Evolutionary conservation across 2,888 invertebrate species (phyloP), one percentile per base, ranked within the genome.

Genomic region (Cerastoderma edule): DNA sequence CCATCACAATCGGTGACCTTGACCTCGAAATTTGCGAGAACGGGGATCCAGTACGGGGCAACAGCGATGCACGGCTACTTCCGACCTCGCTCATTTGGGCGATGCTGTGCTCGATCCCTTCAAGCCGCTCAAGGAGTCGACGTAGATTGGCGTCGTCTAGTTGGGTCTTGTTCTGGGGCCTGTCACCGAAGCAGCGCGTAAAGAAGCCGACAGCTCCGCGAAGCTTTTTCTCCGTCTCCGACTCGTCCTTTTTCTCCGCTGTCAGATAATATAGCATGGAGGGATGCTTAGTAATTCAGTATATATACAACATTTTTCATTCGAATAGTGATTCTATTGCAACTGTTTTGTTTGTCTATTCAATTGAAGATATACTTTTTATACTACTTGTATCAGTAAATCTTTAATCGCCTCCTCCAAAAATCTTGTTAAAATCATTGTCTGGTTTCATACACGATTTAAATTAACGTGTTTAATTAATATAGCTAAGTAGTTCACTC

Each of bases 81-180:
- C 75, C 77, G 3, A 56, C 22, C 1, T 33, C 64, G 30, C 80
- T 83, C 30, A 83, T 1, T n/a, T 78, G 75, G 8, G 56, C 56
- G n/a, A 78, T 22, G 54, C 67, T 80, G 22, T 74, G 67, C 35
- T 73, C 77, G 3, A 72, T 84, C 77, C 80, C 83, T 8, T 87
- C 84, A 8, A 89, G 72, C 6, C 86, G 75, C n/a, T 86, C 81
- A 27, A 89, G 69, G 60, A 89, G 83, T 30, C 73, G 75, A 30
- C 80, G 54, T 30, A 87, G 68, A 56, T 80, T 77, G 39, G 74
- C 32, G 56, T 88, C 88, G 35, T 86, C 85, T 13, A 65, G 35
- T 1, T 81, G 77, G 4, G 35, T 28, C 3, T 54, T 19, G 84
- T 39, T 39, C 39, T 44, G 5, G 71, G 87, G 22, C 84, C 48